Evolutionary conservation across 2,113 vertebrate genomes (phyloP), one percentile per base, ranked within the genome.

Genomic region (Balaenoptera acutorostrata): DNA sequence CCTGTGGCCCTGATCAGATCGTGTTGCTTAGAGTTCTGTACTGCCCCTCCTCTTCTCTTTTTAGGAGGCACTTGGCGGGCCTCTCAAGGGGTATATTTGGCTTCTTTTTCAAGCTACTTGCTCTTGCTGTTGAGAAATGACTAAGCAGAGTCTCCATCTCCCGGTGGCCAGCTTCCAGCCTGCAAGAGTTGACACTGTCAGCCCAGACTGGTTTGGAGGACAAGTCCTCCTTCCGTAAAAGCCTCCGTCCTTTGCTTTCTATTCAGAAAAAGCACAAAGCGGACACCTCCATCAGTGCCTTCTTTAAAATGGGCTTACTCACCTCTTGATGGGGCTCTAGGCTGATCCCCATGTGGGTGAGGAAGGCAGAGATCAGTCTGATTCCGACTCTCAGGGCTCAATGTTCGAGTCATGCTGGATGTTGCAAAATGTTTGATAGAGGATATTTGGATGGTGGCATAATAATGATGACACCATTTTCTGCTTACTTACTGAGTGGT

Each of bases 101-200:
- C 95, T 97, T 90, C 71, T 93, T 89, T 68, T 94, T 92, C 17
- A 94, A 95, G 49, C 15, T 44, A 86, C 49, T 96, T 92, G 81
- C 25, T 97, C 78, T 97, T 86, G 81, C 57, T 93, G 23, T 88
- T 93, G 77, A 93, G 75, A 94, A 95, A 95, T 96, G 95, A 97
- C 77, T 93, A 94, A 96, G 93, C 88, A 86, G 71, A 95, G 94
- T 96, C 91, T 91, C 57, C 29, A 61, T 75, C 81, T 88, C 46
- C 36, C 57, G 20, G 71, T 91, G 95, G 68, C 77, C 52, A 36
- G 41, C 29, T 86, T 81, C 93, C 97, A 96, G n/a, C 49, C 52
- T 87, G 46, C 0, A 6, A 69, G 64, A 92, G 31, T 52, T 74
- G 64, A 87, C 33, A 39, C 31, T 90, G 78, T 80, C 64, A 92